Evolutionary conservation across 1,140 invertebrate species (phyloP), one percentile per base, ranked within the genome.

Genomic region (Anoplolepis gracilipes): DNA sequence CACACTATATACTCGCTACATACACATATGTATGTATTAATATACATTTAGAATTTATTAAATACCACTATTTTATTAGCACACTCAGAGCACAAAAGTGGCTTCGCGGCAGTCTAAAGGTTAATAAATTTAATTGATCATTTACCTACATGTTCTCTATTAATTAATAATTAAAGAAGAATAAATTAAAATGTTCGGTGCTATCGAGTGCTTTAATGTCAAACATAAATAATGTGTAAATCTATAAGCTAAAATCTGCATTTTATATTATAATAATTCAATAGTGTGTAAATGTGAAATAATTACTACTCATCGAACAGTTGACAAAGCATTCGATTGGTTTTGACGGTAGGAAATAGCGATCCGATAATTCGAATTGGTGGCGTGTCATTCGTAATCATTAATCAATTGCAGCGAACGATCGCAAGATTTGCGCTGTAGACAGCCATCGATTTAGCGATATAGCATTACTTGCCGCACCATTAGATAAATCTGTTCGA

Each of bases 401-500:
- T 82, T 82, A 82, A 82, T 82, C 59, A 82, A 73, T 72, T 19
- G 53, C 25, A 72, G 16, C 67, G 39, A 46, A 72, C 30, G 33
- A 82, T 73, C 28, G 67, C 53, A 25, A 59, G 78, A 19, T 59
- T 82, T 25, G 78, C 36, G 53, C 33, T 46, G 55, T 1, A 42
- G 33, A 42, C 49, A 46, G 19, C 72, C 25, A 85, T 67, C 73
- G 59, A 88, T 81, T 72, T 61, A 46, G 53, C 46, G 81, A 85
- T 53, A 85, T 53, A 59, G 49, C 49, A 11, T 46, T 39, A 28
- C 25, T 28, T 8, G 4, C 7, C 13, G 30, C 36, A 2, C 39
- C 36, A 77, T 87, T 85, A 85, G 86, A 88, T 88, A 88, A 85
- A 88, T 49, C 64, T 46, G 55, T 72, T 78, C 42, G 53, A 55